Evolutionary conservation across 2,113 vertebrate genomes (phyloP), one percentile per base, ranked within the genome.

Genomic region (Nothobranchius furzeri): DNA sequence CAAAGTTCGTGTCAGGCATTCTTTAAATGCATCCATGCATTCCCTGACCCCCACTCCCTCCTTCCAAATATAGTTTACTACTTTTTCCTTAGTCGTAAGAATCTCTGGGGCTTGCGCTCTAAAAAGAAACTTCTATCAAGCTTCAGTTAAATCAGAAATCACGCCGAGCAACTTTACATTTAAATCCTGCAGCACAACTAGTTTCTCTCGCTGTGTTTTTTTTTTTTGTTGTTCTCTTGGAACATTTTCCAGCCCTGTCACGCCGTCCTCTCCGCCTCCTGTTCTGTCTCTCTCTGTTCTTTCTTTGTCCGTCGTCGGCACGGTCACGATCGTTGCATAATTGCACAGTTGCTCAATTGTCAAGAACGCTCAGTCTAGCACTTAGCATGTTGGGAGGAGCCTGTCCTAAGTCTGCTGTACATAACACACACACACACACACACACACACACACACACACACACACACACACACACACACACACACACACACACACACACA

Each of bases 1-100:
- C 85, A 87, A 67, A 90, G 87, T 75, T 66, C 85, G 85, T 72
- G 62, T 56, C 78, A 85, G 88, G 81, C 83, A 90, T 90, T 91
- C 87, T 58, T 40, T n/a, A 75, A 70, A 90, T 78, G 54, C 79
- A 83, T 64, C 68, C 77, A 76, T 82, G 76, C 81, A 82, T 78
- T 84, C 52, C 78, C 13, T 81, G 81, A 81, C 76, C 79, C 79
- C 7, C 43, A 40, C 6, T 8, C 37, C 37, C n/a, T 20, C 73
- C 1, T 37, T 82, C 85, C 83, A 86, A 85, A 87, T 79, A 86
- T 91, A 90, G 79, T 79, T 82, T 64, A 73, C 76, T 61, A 60
- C 77, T 61, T 58, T 30, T 65, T 62, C 58, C 53, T 76, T 50
- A 10, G 63, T 42, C 37, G 62, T 73, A 74, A 73, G 68, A 76